Percentiles rank a stretch among this genome's conserved stretches.
phyloP scores from a whole-genome alignment of 1,140 invertebrate species.

The Drosophila gunungcola region DNA sequence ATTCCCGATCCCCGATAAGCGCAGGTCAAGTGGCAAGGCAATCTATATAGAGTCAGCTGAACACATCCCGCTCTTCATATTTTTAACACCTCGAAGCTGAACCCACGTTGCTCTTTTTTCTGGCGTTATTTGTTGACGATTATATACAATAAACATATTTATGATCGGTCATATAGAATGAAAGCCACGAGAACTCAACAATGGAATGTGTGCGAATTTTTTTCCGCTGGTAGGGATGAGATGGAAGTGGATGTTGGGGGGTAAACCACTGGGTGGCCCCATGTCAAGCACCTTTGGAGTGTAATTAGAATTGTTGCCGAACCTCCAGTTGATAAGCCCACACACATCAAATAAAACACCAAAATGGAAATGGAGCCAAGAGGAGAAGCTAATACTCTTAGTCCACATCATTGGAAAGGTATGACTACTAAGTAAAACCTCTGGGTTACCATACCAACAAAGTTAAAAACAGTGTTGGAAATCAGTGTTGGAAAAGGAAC shows the following conservation, averaged over 20 bases:
- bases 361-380: conserved; percentile 12
- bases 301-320: conserved; percentile 57
- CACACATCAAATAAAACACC: conserved; percentile 12
- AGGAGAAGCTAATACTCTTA: conserved; percentile 6
- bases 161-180: conserved; percentile 50
- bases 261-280: conserved; percentile 18
- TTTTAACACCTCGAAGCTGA: conserved; percentile 12
- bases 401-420: conserved; percentile 2
- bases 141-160: conserved; percentile 66
- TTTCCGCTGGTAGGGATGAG: background rate
- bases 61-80: background rate
- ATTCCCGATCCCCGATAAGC: conserved; percentile 6
- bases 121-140: conserved; percentile 43
- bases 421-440: too few species aligned
- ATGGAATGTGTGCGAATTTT: conserved; percentile 49
- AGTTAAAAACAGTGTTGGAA: too few species aligned
- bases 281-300: conserved; percentile 38
- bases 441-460: too few species aligned
- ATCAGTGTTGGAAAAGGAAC: too few species aligned
- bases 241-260: background rate
- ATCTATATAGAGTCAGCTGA: conserved; percentile 1
- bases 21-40: conserved; percentile 30
- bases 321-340: conserved; percentile 30
- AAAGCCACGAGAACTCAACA: conserved; percentile 18
- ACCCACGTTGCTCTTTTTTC: conserved; percentile 9